Percentiles rank a stretch among this genome's conserved stretches.
Conservation (phyloP, 2,888 invertebrate genomes). For the Chymomyza fuscimana region DNA sequence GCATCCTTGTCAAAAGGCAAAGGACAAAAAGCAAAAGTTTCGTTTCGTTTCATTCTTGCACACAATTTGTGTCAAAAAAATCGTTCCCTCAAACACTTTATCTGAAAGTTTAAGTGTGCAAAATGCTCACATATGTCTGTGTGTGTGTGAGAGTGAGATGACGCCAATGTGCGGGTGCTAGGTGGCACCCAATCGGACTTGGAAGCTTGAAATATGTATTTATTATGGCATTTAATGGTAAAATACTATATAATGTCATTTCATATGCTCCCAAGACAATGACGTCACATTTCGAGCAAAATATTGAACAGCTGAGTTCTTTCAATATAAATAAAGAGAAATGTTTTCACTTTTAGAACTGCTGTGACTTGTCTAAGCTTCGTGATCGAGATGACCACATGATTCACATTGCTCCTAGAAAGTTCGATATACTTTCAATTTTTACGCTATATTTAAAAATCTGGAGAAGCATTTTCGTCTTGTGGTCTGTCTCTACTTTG, state of each 20-base stretch:
- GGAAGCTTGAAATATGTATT: neutral
- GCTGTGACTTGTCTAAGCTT: too few species aligned
- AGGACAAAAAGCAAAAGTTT: neutral
- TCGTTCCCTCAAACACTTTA: conserved; percentile 32
- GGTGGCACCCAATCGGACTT: neutral
- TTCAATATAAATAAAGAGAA: neutral
- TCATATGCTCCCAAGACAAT: conserved; percentile 23
- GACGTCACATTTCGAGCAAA: conserved; percentile 35
- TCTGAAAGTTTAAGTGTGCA: neutral
- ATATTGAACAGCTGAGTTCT: conserved; percentile 21
- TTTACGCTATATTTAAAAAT: too few species aligned
- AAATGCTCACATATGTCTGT: conserved; percentile 30
- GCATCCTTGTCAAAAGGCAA: conserved; percentile 63
- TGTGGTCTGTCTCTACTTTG: too few species aligned
- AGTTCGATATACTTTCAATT: too few species aligned
- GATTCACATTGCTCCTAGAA: too few species aligned
- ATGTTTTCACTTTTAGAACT: too few species aligned
- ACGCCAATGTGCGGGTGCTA: neutral
- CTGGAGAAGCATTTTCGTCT: too few species aligned
- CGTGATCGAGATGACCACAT: too few species aligned
- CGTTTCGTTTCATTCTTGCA: conserved; percentile 3
- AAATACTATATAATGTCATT: conserved; percentile 1
- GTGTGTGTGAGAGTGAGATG: conserved; percentile 6
- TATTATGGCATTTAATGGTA: neutral
- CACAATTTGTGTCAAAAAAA: conserved; percentile 46